These are phyloP conservation scores for Muscicapa striata DNA, from an alignment of 2,797 vertebrate species.

Conservation along the genomic window DNA sequence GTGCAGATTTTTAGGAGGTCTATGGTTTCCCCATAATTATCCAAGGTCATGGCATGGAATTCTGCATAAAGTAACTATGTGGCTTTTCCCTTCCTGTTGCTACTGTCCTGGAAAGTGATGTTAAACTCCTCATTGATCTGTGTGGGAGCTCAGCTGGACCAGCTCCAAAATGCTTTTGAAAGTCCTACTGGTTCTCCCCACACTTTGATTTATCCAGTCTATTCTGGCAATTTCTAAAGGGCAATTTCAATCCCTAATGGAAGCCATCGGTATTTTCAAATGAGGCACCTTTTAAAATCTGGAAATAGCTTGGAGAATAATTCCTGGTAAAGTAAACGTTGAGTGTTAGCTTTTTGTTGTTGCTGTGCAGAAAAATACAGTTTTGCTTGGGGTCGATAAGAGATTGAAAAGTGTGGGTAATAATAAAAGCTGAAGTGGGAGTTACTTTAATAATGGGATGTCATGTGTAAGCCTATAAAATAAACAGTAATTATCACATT, in stretches of 20 bases:
- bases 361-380: constrained; percentile 73
- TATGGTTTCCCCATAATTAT: neutral
- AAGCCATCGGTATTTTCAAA: constrained; percentile 60
- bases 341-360: constrained; percentile 67
- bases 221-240: neutral
- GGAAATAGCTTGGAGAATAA: constrained; percentile 69
- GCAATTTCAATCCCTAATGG: constrained; percentile 58
- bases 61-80: neutral
- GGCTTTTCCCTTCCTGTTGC: neutral
- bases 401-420: constrained; percentile 76
- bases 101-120: neutral
- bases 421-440: constrained; percentile 77
- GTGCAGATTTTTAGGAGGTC: neutral
- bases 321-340: constrained; percentile 65
- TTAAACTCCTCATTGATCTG: neutral
- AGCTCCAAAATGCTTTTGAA: constrained; percentile 13
- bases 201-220: constrained; percentile 32
- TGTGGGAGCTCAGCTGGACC: neutral
- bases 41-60: neutral
- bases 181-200: neutral
- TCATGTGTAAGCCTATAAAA: constrained; percentile 73
- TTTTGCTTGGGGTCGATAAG: constrained; percentile 73
- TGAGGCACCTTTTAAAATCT: constrained; percentile 62
- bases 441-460: constrained; percentile 70
- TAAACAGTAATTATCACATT: constrained; percentile 81